Base-by-base conservation (phyloP, 2,888 invertebrate genomes). In the Diarsia dahlii region DNA sequence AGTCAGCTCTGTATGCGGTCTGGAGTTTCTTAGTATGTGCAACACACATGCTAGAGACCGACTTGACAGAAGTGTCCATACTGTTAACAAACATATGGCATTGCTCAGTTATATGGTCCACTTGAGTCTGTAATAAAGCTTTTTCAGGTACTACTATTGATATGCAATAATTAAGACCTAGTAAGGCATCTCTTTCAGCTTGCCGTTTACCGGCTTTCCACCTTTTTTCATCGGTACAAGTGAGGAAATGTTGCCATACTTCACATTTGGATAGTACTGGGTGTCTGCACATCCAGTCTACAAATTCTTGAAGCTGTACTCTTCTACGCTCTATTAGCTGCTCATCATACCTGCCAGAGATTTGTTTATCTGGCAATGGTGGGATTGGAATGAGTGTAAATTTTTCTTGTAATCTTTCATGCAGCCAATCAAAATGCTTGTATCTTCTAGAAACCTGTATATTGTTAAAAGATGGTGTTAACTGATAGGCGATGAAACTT, bases 361-460 rank as follows among this genome's bases (percentile, higher is more conserved):
- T 99, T 94, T 99, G 99, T 95, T 99, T 99, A 92, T 99, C 99
- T 18, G 99, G 99, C 82, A 99, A 94, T 3, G 99, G 99, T 76
- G 99, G 99, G 89, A 99, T 98, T 4, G 99, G 99, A 90, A 99
- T 98, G 72, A 99, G 97, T 86, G 99, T 98, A 94, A 99, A 99
- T 95, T 99, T 99, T 87, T 99, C 99, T 89, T 98, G 98, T 83
- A 99, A 96, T 87, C 99, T 97, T 92, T 99, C 99, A 95, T 99
- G 99, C 72, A 99, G 95, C 99, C 99, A 99, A 97, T 99, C 99
- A 95, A 99, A 99, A 94, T 99, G 99, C 95, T 99, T 99, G 95
- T 99, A 99, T 87, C 99, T 97, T 84, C 99, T 97, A 56, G 98
- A 98, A 48, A 99, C 99, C 97, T 99, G 99, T 88, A 99, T 98